Conservation (phyloP, 2,113 vertebrate species). For the Pagrus major region DNA sequence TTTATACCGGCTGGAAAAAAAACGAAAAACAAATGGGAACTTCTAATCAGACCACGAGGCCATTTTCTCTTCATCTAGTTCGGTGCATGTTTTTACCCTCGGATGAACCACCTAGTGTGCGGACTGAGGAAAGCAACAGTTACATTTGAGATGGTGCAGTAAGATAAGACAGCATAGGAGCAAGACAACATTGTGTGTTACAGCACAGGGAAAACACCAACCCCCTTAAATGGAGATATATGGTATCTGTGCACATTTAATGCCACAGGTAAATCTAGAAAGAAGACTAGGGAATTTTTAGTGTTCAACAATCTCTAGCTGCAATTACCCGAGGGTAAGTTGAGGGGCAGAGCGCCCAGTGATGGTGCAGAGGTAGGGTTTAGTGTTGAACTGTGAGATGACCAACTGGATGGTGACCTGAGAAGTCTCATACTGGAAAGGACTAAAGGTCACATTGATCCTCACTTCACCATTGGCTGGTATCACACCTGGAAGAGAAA, state of each 20-base stretch:
- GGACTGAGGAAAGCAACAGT: not conserved
- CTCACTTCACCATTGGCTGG: conserved; percentile 86
- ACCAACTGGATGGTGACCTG: conserved; percentile 88
- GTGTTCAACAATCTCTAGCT: not conserved
- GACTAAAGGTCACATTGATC: conserved; percentile 87
- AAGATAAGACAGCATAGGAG: not conserved
- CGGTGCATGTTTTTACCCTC: not conserved
- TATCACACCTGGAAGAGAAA: conserved; percentile 87
- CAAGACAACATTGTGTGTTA: not conserved
- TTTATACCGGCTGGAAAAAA: conserved; percentile 38
- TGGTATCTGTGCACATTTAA: not conserved
- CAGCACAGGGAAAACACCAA: not conserved
- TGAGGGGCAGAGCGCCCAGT: conserved; percentile 87
- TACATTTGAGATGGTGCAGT: not conserved
- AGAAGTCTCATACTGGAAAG: conserved; percentile 87
- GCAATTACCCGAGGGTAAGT: conserved; percentile 78
- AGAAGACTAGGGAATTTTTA: not conserved
- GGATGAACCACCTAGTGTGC: not conserved
- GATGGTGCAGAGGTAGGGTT: conserved; percentile 89
- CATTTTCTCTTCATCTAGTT: conserved; percentile 13
- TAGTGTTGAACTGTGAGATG: conserved; percentile 91
- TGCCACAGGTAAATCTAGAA: not conserved
- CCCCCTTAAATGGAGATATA: not conserved
- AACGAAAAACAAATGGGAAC: conserved; percentile 21
- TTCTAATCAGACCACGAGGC: conserved; percentile 32